These are phyloP conservation scores for Carcharodon carcharias DNA, from an alignment of 2,797 vertebrate species.

Conservation along the genomic window DNA sequence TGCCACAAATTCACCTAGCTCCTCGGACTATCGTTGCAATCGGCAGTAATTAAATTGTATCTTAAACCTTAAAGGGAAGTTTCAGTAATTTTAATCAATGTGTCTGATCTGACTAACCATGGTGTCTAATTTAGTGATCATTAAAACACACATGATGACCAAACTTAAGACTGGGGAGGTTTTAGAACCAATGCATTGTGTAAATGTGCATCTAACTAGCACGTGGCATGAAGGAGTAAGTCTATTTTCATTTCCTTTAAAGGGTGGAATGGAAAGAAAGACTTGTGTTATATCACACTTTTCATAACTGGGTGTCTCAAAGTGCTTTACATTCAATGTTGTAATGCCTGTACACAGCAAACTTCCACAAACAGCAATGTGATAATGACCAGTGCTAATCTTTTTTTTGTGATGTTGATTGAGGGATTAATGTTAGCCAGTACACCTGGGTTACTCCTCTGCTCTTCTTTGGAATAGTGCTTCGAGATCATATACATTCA, in stretches of 20 bases:
- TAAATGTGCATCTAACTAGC: background rate
- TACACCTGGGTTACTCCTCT: no score
- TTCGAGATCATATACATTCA: background rate
- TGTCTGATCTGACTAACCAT: background rate
- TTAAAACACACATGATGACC: no score
- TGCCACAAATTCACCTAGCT: background rate
- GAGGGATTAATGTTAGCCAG: background rate
- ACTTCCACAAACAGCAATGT: background rate
- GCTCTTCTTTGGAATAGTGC: no score
- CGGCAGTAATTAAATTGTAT: background rate
- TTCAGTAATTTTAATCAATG: background rate
- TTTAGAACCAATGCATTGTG: background rate
- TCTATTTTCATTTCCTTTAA: background rate
- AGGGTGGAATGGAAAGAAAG: background rate
- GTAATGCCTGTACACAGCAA: background rate
- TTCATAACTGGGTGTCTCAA: no score
- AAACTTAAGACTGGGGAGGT: background rate
- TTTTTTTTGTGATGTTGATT: background rate
- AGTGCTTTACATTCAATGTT: no score
- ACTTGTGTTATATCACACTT: no score
- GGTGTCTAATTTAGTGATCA: background rate
- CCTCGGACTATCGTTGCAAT: background rate
- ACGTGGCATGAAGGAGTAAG: background rate
- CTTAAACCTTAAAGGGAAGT: background rate
- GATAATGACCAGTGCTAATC: background rate